phyloP scores from a whole-genome alignment of 2,113 vertebrate species.

The Dromaius novaehollandiae region DNA sequence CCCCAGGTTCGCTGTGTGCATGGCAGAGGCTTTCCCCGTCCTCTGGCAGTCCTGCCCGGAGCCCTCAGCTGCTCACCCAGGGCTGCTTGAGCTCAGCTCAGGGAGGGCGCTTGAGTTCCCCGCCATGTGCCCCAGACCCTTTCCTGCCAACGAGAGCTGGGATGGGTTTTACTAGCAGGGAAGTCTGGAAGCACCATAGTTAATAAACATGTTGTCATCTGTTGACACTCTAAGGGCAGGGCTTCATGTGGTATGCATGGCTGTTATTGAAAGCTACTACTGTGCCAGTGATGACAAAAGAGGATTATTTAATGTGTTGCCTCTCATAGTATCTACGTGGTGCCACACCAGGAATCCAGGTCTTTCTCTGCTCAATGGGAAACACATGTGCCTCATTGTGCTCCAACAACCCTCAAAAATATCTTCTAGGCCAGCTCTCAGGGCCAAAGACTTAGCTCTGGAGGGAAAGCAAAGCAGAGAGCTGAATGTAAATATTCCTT shows the following conservation, averaged over 20 bases:
- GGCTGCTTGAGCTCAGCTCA: not conserved
- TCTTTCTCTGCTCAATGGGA: not conserved
- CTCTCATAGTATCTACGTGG: conserved; percentile 25
- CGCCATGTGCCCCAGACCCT: not conserved
- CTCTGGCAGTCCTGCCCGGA: not conserved
- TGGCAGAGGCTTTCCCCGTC: not conserved
- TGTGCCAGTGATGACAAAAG: conserved; percentile 50
- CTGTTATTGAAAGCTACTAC: conserved; percentile 48
- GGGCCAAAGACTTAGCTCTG: not conserved
- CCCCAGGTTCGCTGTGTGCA: accelerated
- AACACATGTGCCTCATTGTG: not conserved
- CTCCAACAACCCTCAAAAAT: not conserved
- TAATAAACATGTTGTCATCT: conserved; percentile 50
- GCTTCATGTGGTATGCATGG: conserved; percentile 49
- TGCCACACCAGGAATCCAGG: conserved; percentile 60
- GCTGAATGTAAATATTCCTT: not conserved
- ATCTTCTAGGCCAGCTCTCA: accelerated
- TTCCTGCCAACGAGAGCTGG: not conserved
- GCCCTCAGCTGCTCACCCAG: not conserved
- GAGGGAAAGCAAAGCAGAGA: not conserved
- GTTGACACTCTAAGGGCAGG: conserved; percentile 66
- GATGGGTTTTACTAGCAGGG: not conserved
- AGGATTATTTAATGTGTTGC: conserved; percentile 46
- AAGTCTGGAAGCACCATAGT: conserved; percentile 56
- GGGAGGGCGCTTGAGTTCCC: not conserved